These are phyloP conservation scores for Slavum lentiscoides DNA, from an alignment of 2,888 invertebrate species.

Conservation along the genomic window DNA sequence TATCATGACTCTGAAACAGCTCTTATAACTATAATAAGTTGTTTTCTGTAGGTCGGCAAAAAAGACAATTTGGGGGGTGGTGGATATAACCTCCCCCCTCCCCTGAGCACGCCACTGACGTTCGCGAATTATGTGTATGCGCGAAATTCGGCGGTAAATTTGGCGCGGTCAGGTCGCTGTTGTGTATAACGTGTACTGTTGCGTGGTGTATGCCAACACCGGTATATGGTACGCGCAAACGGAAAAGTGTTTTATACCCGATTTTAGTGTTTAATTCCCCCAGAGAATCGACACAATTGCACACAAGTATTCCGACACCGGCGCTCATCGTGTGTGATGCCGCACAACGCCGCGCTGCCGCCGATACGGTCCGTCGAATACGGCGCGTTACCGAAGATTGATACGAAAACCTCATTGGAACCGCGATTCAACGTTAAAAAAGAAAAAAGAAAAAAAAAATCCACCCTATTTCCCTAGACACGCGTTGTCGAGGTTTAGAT, in stretches of 20 bases:
- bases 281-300: conserved; percentile 50
- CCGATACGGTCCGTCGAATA: conserved; percentile 17
- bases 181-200: too few relatives aligned
- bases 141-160: too few relatives aligned
- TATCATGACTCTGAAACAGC: too few relatives aligned
- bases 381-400: conserved; percentile 36
- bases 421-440: conserved; percentile 26
- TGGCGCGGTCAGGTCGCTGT: too few relatives aligned
- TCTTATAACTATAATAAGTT: too few relatives aligned
- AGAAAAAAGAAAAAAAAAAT: background rate
- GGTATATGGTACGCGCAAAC: background rate
- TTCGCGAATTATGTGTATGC: too few relatives aligned
- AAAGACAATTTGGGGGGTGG: too few relatives aligned
- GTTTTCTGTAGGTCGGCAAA: too few relatives aligned
- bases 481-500: background rate
- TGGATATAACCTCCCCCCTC: too few relatives aligned
- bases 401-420: conserved; percentile 43
- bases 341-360: background rate
- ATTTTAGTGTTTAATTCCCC: conserved; percentile 54
- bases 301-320: conserved; percentile 4
- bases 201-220: too few relatives aligned
- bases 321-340: background rate
- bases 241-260: conserved; percentile 51
- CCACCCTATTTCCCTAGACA: conserved; percentile 1
- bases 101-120: too few relatives aligned